phyloP scores from a whole-genome alignment of 2,797 vertebrate genomes.

The Urophycis tenuis region DNA sequence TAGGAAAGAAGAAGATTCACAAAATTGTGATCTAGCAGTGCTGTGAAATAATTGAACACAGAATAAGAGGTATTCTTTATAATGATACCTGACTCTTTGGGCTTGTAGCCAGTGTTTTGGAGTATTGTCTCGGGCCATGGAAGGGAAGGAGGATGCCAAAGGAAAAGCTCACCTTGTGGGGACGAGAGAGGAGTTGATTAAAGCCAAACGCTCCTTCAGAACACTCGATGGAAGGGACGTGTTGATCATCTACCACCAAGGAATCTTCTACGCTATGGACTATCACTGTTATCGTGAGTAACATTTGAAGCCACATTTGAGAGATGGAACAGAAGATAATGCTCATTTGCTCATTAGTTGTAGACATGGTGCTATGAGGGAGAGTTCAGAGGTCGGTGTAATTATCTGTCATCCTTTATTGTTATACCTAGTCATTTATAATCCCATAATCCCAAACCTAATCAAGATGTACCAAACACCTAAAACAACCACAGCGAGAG shows the following conservation, averaged over 20 bases:
- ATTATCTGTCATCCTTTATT: not conserved
- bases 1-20: not conserved
- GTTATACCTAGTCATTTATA: not conserved
- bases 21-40: not conserved
- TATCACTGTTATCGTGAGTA: conserved; percentile 90
- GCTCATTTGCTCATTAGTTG: not conserved
- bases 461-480: not conserved
- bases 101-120: conserved; percentile 18
- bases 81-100: conserved; percentile 1
- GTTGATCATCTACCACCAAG: conserved; percentile 79
- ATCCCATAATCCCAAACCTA: not conserved
- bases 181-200: conserved; percentile 77
- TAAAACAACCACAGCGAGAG: not conserved
- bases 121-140: conserved; percentile 39
- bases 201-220: conserved; percentile 64
- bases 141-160: conserved; percentile 27
- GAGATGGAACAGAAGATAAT: no score
- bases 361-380: not conserved
- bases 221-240: conserved; percentile 77
- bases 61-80: conserved; percentile 8
- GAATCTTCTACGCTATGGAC: conserved; percentile 81
- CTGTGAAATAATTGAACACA: not conserved
- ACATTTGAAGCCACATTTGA: not conserved
- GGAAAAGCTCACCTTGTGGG: conserved; percentile 66
- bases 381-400: not conserved